These are phyloP conservation scores for Gadus macrocephalus DNA, from an alignment of 2,113 vertebrate genomes.

Conservation along the genomic window DNA sequence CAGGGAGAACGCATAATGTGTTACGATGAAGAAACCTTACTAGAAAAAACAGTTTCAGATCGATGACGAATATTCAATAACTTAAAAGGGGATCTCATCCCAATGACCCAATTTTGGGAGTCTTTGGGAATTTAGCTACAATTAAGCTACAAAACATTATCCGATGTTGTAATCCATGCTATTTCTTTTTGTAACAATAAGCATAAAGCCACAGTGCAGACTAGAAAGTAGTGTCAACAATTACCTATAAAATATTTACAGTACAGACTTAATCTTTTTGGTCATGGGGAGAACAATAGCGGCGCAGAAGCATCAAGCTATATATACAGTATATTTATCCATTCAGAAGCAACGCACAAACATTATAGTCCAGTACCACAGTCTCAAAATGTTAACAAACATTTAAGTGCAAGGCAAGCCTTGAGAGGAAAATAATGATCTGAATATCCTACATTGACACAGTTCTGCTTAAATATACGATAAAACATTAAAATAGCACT, in stretches of 20 bases:
- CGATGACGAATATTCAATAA: constrained; percentile 2
- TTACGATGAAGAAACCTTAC: not conserved
- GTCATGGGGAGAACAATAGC: constrained; percentile 70
- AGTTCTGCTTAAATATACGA: constrained; percentile 85
- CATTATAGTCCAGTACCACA: constrained; percentile 74
- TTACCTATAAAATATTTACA: constrained; percentile 76
- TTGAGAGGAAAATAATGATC: constrained; percentile 76
- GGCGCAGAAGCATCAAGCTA: constrained; percentile 69
- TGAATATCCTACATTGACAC: constrained; percentile 78
- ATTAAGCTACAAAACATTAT: constrained; percentile 37
- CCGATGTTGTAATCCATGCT: constrained; percentile 26
- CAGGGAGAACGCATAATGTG: not conserved
- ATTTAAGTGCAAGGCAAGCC: constrained; percentile 89
- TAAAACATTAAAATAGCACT: constrained; percentile 83
- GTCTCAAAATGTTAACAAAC: constrained; percentile 58
- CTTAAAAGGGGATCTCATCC: constrained; percentile 10
- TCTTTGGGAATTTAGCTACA: constrained; percentile 28
- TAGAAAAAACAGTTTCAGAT: constrained; percentile 13
- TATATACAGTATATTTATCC: constrained; percentile 45
- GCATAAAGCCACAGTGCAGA: constrained; percentile 47
- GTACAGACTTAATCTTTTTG: constrained; percentile 68
- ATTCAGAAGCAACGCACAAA: constrained; percentile 61
- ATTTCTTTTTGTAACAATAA: constrained; percentile 36
- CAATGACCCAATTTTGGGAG: constrained; percentile 28
- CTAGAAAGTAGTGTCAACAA: constrained; percentile 40